Evolutionary conservation across 1,140 invertebrate species (phyloP).

Genomic region (Lysiphlebus fabarum): DNA sequence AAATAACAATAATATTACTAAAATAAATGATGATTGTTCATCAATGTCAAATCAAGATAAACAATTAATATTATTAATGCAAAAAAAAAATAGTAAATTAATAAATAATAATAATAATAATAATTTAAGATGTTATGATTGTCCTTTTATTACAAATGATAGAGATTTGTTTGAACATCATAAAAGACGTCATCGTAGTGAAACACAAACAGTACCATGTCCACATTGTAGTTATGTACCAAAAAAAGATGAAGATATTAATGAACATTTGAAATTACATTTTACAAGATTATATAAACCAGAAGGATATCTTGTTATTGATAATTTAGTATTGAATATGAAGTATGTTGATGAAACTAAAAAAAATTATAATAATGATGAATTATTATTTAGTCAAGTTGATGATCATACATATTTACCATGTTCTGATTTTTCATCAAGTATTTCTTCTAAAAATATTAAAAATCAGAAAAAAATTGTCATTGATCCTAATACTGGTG

Average conservation of each 20-base stretch:
- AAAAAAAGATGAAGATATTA: slow-evolving; percentile 70
- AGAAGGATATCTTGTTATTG: slow-evolving; percentile 61
- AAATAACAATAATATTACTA: slow-evolving; percentile 2
- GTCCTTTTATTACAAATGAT: slow-evolving; percentile 73
- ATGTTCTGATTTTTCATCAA: slow-evolving; percentile 27
- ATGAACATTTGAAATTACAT: slow-evolving; percentile 79
- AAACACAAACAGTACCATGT: slow-evolving; percentile 64
- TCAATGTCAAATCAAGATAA: slow-evolving; percentile 45
- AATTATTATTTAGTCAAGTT: slow-evolving; percentile 47
- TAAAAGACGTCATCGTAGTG: slow-evolving; percentile 67
- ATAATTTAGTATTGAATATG: slow-evolving; percentile 55
- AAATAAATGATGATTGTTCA: slow-evolving; percentile 10
- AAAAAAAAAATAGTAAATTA: slow-evolving; percentile 53
- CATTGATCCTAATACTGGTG: slow-evolving; percentile 59
- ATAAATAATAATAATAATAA: slow-evolving; percentile 37
- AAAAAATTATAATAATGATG: slow-evolving; percentile 36
- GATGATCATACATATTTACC: slow-evolving; percentile 47
- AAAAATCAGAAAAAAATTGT: slow-evolving; percentile 54
- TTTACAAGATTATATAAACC: slow-evolving; percentile 65
- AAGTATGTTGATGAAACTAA: slow-evolving; percentile 43
- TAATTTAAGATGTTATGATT: slow-evolving; percentile 64
- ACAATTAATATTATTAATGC: slow-evolving; percentile 46
- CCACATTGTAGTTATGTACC: slow-evolving; percentile 82
- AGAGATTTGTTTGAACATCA: slow-evolving; percentile 74
- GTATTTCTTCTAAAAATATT: slow-evolving; percentile 26